These are phyloP conservation scores for Lampropteryx suffumata DNA, from an alignment of 2,888 invertebrate genomes.

Conservation along the genomic window DNA sequence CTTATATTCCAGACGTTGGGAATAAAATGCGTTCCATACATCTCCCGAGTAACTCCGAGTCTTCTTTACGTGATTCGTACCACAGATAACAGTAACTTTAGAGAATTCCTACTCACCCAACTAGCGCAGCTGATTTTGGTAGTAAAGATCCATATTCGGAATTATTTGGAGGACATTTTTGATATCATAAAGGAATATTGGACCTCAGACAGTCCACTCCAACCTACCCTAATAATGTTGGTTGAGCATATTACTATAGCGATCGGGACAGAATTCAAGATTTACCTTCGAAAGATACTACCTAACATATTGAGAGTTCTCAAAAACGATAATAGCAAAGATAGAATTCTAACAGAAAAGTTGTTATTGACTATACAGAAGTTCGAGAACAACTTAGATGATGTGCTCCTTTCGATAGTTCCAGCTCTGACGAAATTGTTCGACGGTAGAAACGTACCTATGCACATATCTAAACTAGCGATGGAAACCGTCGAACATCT, in stretches of 20 bases:
- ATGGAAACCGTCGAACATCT: conserved; percentile 94
- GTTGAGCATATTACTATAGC: conserved; percentile 97
- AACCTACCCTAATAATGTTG: conserved; percentile 93
- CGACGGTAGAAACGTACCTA: conserved; percentile 92
- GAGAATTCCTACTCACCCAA: conserved; percentile 97
- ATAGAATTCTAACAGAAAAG: conserved; percentile 91
- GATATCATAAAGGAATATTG: conserved; percentile 96
- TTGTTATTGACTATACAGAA: conserved; percentile 93
- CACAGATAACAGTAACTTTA: conserved; percentile 89
- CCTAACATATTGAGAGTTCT: conserved; percentile 96
- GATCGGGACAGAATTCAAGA: conserved; percentile 96
- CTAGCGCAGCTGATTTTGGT: conserved; percentile 96
- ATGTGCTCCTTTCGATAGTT: conserved; percentile 95
- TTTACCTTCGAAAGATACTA: conserved; percentile 95
- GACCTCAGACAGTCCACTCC: conserved; percentile 92
- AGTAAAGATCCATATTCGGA: conserved; percentile 97
- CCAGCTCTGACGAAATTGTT: conserved; percentile 97
- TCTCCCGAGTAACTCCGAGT: conserved; percentile 94
- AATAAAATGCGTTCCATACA: conserved; percentile 95
- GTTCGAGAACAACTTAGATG: conserved; percentile 97
- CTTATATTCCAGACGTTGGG: conserved; percentile 98
- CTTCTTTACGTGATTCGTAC: conserved; percentile 94
- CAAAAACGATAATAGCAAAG: conserved; percentile 94
- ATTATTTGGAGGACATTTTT: conserved; percentile 97
- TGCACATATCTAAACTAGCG: conserved; percentile 88